Conservation (phyloP, 2,888 invertebrate species). For the Pheosia gnoma region DNA sequence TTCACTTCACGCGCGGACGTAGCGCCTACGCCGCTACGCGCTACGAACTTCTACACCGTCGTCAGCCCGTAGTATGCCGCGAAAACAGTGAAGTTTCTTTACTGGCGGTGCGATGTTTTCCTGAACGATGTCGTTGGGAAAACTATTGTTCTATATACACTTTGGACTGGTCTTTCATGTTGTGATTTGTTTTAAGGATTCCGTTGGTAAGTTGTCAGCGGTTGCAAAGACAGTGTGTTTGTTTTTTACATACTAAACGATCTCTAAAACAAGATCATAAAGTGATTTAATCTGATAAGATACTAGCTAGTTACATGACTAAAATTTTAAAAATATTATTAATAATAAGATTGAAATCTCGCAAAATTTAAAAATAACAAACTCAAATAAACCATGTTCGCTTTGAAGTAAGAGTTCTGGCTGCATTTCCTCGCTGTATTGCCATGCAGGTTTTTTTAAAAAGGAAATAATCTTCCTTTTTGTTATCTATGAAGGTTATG, state of each 20-base stretch:
- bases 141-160: constrained; percentile 79
- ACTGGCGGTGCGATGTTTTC: constrained; percentile 68
- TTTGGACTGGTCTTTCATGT: constrained; percentile 82
- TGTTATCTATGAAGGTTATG: too few species aligned
- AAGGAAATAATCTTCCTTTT: too few species aligned
- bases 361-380: too few species aligned
- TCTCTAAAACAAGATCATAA: neutral
- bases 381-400: too few species aligned
- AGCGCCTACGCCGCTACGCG: constrained; percentile 62
- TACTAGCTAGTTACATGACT: too few species aligned
- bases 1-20: constrained; percentile 58
- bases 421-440: too few species aligned
- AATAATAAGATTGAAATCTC: too few species aligned
- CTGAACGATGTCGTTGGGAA: constrained; percentile 80
- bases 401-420: too few species aligned
- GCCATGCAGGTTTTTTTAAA: too few species aligned
- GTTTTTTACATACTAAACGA: neutral
- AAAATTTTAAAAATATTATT: too few species aligned
- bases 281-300: neutral
- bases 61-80: constrained; percentile 51
- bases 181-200: constrained; percentile 82
- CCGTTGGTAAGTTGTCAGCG: constrained; percentile 64
- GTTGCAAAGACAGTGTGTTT: too few species aligned
- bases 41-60: constrained; percentile 56
- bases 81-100: constrained; percentile 58